Evolutionary conservation across 64 coral and sea anemone genomes (phyloP), one percentile per base, ranked within the genome.

Genomic region (Montipora foliosa): DNA sequence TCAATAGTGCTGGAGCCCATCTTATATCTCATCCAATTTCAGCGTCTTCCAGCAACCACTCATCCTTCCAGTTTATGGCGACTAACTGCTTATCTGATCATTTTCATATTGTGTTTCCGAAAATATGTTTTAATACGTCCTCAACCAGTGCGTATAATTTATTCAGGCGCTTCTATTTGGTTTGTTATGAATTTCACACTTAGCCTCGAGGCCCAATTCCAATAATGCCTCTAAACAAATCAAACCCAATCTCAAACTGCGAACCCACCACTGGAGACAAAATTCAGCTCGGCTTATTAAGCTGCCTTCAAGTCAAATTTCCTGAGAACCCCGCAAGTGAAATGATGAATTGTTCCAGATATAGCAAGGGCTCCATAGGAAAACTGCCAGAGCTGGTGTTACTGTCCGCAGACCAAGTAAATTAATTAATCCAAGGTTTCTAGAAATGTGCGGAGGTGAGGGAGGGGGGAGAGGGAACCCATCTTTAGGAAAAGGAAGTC

Each of bases 1-100:
- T 85, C 82, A n/a, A 85, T 51, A 19, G 45, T 12, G 17, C 19
- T 85, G 21, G 64, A 70, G 6, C 16, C 45, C 82, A 85, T 85
- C 13, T 4, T 20, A 0, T 1, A 44, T 19, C 10, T 71, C 21
- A 5, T 71, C 4, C 68, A 22, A 24, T 22, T 5, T 11, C 68
- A 6, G 3, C 21, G 0, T 71, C 20, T 24, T 22, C 5, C 17
- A 8, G 19, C 20, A 71, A 71, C 21, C 68, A 71, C 68, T 24
- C 6, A 37, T 37, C 37, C 4, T 0, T 4, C 17, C 4, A 6
- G 68, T 24, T 71, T 5, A 3, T 24, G 1, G 62, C 16, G 11
- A 67, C 12, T 37, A 67, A 67, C 62, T 14, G 19, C 68, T 15
- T 71, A 5, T 1, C 68, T 4, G 68, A 71, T 71, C 19, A 57